phyloP scores from a whole-genome alignment of 2,797 vertebrate species.

The Heterohyrax brucei region DNA sequence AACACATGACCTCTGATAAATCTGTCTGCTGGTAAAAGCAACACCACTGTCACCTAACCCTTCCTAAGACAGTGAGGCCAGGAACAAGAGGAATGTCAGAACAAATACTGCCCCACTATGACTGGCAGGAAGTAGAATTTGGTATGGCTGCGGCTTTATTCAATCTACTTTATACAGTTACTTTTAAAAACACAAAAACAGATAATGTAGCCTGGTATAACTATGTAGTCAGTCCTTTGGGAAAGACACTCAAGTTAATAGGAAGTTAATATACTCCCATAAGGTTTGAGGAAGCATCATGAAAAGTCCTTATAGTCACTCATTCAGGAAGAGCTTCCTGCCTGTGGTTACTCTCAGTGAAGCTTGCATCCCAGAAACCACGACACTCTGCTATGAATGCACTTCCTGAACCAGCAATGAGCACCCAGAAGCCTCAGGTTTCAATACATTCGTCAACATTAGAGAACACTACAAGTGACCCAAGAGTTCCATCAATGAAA shows the following conservation, averaged over 20 bases:
- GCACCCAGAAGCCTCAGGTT: background rate
- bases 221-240: background rate
- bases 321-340: background rate
- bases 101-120: background rate
- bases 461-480: background rate
- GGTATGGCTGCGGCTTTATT: background rate
- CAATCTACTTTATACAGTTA: background rate
- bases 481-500: background rate
- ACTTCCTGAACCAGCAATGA: background rate
- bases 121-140: background rate
- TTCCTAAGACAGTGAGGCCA: background rate
- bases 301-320: background rate
- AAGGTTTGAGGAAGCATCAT: background rate
- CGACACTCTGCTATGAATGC: background rate
- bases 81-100: background rate
- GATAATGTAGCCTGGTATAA: background rate
- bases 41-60: background rate
- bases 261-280: background rate
- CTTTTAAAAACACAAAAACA: constrained; percentile 39
- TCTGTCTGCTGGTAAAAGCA: background rate
- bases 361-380: background rate
- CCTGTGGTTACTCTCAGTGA: background rate
- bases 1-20: background rate
- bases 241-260: background rate
- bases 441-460: background rate